Evolutionary conservation across 2,888 invertebrate species (phyloP), one percentile per base, ranked within the genome.

Genomic region (Alcis repandata): DNA sequence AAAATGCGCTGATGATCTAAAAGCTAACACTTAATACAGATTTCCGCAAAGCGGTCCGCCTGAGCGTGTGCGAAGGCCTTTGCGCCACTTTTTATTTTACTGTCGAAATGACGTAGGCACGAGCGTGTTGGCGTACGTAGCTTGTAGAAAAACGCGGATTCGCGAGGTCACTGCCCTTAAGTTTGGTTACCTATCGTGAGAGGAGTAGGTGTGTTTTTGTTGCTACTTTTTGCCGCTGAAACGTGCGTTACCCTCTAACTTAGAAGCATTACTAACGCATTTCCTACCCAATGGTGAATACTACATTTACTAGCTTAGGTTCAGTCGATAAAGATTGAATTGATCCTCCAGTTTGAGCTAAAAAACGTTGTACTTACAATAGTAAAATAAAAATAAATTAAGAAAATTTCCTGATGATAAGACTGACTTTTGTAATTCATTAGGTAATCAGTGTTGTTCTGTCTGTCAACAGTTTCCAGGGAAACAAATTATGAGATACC

Each of bases 231-330:
- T 90, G 87, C 86, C 79, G 80, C 67, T 76, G 68, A 76, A 74
- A 82, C 90, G 92, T 89, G 87, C 89, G 81, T 91, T 91, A 91
- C 88, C 87, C 90, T 78, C 87, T 68, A 66, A 71, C 46, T 69
- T 64, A 46, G 27, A 27, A 27, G 27, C 17, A 19, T 57, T 53
- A 41, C 15, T 17, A 15, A 41, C 4, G 32, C 36, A 38, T 46
- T 36, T 45, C 10, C 19, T 20, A 20, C 36, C 20, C 6, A 19
- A 43, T 27, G 22, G 22, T 22, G 22, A 22, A 27, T 9, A 53
- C 40, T 27, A n/a, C 19, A 20, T 2, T n/a, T 38, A 11, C 3
- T 20, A 11, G 40, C 15, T 10, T 19, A 40, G 20, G 36, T 41
- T 53, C 22, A n/a, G n/a, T 22, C 13, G 10, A 52, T n/a, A 19